phyloP scores from a whole-genome alignment of 2,888 invertebrate genomes.

The Macaria notata region DNA sequence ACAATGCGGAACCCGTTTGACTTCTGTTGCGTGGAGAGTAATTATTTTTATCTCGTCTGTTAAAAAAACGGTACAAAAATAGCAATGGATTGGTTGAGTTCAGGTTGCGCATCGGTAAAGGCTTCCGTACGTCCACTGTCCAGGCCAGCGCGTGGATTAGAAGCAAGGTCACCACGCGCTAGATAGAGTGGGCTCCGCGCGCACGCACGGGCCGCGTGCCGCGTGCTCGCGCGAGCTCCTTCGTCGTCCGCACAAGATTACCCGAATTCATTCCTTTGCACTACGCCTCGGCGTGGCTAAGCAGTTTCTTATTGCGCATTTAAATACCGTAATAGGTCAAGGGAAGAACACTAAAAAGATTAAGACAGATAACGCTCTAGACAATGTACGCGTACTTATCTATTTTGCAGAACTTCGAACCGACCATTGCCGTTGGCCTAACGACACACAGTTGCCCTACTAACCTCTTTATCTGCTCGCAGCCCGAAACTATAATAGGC shows the following conservation, averaged over 20 bases:
- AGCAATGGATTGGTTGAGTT: too few relatives aligned
- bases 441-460: slow-evolving; percentile 50
- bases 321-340: slow-evolving; percentile 61
- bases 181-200: slow-evolving; percentile 34
- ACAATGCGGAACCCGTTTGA: slow-evolving; percentile 3
- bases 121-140: slow-evolving; percentile 53
- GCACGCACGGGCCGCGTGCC: slow-evolving; percentile 50
- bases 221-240: slow-evolving; percentile 24
- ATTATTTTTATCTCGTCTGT: neutral
- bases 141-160: slow-evolving; percentile 48
- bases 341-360: slow-evolving; percentile 50
- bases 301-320: slow-evolving; percentile 52
- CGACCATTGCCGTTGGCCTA: slow-evolving; percentile 32
- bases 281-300: slow-evolving; percentile 9
- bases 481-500: slow-evolving; percentile 23
- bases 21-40: neutral
- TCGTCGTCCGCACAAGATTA: slow-evolving; percentile 35
- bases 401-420: slow-evolving; percentile 37
- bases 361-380: slow-evolving; percentile 45
- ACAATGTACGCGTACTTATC: slow-evolving; percentile 50
- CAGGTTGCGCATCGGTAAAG: slow-evolving; percentile 35
- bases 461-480: slow-evolving; percentile 56
- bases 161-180: slow-evolving; percentile 56
- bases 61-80: slow-evolving; percentile 9
- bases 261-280: slow-evolving; percentile 37